Conservation (phyloP, 2,888 invertebrate species). For the Galerucella nymphaeae region DNA sequence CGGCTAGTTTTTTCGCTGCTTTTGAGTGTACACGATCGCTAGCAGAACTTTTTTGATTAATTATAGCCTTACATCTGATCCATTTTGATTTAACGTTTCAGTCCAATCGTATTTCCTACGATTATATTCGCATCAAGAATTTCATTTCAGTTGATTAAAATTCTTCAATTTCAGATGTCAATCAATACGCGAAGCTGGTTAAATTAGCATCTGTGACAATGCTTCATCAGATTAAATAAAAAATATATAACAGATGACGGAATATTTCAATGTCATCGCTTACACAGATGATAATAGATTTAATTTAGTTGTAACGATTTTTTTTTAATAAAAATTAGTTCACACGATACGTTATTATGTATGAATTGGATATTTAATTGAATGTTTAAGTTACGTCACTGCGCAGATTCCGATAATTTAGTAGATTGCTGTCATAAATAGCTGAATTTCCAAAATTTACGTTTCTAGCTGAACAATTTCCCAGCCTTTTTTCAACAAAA, state of each 20-base stretch:
- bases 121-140: constrained; percentile 50
- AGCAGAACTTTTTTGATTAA: constrained; percentile 6
- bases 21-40: neutral
- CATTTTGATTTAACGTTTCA: neutral
- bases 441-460: too few relatives aligned
- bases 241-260: neutral
- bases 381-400: too few relatives aligned
- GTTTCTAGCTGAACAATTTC: too few relatives aligned
- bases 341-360: too few relatives aligned
- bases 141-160: constrained; percentile 58
- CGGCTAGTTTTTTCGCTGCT: neutral
- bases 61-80: constrained; percentile 6
- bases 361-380: too few relatives aligned
- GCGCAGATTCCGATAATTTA: too few relatives aligned
- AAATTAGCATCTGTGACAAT: constrained; percentile 19
- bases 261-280: neutral
- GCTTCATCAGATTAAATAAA: neutral
- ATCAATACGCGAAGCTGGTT: constrained; percentile 45
- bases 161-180: constrained; percentile 59
- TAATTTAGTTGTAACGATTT: neutral
- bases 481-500: too few relatives aligned
- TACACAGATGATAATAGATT: neutral
- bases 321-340: neutral
- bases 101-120: constrained; percentile 3
- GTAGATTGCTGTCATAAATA: too few relatives aligned